These are phyloP conservation scores for Euproctis similis DNA, from an alignment of 2,888 invertebrate species.

Conservation along the genomic window DNA sequence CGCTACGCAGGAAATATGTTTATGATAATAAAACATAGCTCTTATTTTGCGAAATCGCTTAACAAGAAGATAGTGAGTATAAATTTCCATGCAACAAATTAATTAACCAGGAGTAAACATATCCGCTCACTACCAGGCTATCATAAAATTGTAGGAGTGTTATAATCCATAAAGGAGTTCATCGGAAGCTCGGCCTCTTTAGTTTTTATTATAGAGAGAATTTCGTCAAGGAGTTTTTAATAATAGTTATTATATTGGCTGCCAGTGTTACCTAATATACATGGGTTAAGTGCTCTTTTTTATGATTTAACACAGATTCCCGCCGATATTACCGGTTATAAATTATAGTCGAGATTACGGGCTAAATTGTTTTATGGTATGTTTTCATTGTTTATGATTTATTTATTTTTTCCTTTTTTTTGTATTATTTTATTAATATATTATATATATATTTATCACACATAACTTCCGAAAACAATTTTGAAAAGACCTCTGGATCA, in stretches of 20 bases:
- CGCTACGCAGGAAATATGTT: no score
- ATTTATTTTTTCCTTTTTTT: no score
- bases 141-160: slow-evolving; percentile 35
- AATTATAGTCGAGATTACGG: slow-evolving; percentile 58
- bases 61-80: no score
- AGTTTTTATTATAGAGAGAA: slow-evolving; percentile 53
- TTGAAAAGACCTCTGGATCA: no score
- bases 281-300: slow-evolving; percentile 61
- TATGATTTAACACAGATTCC: slow-evolving; percentile 70
- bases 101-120: slow-evolving; percentile 19
- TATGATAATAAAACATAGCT: no score
- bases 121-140: slow-evolving; percentile 19
- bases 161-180: slow-evolving; percentile 31
- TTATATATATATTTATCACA: no score
- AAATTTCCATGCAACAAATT: slow-evolving; percentile 15
- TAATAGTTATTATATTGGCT: slow-evolving; percentile 69
- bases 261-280: slow-evolving; percentile 64
- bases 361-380: slow-evolving; percentile 69
- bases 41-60: no score
- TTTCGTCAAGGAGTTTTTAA: slow-evolving; percentile 64
- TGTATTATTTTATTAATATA: background rate
- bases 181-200: slow-evolving; percentile 38
- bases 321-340: slow-evolving; percentile 59
- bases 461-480: no score
- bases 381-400: slow-evolving; percentile 47